Conservation (phyloP, 2,888 invertebrate species). For the Pterostichus madidus region DNA sequence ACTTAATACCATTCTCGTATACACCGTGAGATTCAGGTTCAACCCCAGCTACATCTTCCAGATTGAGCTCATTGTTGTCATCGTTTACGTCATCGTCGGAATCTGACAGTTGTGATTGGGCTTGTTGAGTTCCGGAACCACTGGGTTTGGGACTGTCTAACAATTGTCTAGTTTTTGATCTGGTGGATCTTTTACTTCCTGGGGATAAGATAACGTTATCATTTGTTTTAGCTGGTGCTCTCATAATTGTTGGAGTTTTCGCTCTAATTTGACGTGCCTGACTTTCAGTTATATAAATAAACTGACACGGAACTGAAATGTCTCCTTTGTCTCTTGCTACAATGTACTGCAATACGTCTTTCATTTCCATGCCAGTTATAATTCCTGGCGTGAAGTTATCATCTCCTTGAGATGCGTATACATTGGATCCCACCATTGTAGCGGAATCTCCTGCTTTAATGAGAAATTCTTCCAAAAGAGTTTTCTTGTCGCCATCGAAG, state of each 20-base stretch:
- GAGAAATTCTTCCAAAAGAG: conserved; percentile 81
- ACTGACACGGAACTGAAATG: conserved; percentile 62
- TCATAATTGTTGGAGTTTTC: conserved; percentile 69
- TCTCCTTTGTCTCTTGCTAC: conserved; percentile 63
- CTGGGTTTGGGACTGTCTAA: conserved; percentile 80
- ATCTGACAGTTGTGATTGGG: conserved; percentile 43
- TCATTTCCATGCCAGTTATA: conserved; percentile 74
- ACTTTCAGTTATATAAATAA: conserved; percentile 80
- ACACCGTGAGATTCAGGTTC: conserved; percentile 79
- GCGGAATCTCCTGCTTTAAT: conserved; percentile 76
- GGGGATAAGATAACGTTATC: conserved; percentile 78
- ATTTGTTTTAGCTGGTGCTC: conserved; percentile 54
- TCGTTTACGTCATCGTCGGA: conserved; percentile 65
- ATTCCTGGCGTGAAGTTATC: conserved; percentile 79
- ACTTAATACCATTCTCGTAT: conserved; percentile 65
- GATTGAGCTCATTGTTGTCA: conserved; percentile 73
- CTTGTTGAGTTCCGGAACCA: conserved; percentile 76
- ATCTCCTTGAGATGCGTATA: conserved; percentile 80
- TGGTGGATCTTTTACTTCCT: conserved; percentile 75
- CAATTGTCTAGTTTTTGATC: conserved; percentile 77
- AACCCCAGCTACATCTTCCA: conserved; percentile 77
- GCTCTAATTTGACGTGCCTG: conserved; percentile 76
- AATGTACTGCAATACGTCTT: conserved; percentile 53
- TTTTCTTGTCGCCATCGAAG: conserved; percentile 82
- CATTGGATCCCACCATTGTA: conserved; percentile 79